Conservation (phyloP, 2,113 vertebrate species). For the Nyctereutes procyonoides region DNA sequence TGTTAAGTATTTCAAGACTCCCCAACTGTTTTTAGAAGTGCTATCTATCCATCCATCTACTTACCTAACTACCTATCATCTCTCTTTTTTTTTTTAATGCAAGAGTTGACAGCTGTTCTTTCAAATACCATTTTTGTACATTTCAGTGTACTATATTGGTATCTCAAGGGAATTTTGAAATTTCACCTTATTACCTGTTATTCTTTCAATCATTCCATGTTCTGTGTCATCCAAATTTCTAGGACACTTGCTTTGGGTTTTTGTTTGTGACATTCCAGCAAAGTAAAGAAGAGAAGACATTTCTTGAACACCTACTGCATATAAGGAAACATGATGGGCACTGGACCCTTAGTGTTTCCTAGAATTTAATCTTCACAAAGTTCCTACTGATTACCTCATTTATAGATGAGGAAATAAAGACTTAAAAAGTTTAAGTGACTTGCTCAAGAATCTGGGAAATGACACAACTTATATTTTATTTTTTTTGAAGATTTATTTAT, state of each 20-base stretch:
- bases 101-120: not conserved
- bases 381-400: not conserved
- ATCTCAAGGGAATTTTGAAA: constrained; percentile 6
- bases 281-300: not conserved
- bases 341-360: not conserved
- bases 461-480: not conserved
- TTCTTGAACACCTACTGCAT: not conserved
- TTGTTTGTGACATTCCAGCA: not conserved
- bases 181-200: not conserved
- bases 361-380: not conserved
- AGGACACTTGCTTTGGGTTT: not conserved
- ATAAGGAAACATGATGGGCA: not conserved
- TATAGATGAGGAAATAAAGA: not conserved
- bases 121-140: constrained; percentile 18
- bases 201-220: not conserved
- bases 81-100: not conserved
- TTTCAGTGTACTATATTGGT: not conserved
- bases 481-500: not conserved
- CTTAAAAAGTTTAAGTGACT: not conserved
- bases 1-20: not conserved
- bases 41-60: not conserved
- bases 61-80: not conserved
- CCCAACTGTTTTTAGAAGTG: not conserved
- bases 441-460: not conserved
- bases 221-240: not conserved